phyloP scores from a whole-genome alignment of 2,797 vertebrate species.

The Synaphobranchus kaupii region DNA sequence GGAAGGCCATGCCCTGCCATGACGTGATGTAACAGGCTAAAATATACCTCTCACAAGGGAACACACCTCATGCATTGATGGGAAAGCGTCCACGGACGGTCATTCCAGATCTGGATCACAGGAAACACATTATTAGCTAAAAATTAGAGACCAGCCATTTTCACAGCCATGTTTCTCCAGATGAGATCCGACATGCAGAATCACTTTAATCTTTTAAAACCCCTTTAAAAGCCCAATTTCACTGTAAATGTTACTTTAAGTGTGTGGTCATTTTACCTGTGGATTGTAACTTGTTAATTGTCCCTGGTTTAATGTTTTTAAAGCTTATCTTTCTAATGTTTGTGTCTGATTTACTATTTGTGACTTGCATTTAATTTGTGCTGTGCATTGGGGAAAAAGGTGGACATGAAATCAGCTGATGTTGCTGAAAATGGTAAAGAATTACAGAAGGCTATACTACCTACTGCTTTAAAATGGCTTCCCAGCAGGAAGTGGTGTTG shows the following conservation, averaged over 20 bases:
- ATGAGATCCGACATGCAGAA: background rate
- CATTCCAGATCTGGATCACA: background rate
- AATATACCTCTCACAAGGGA: background rate
- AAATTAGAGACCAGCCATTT: background rate
- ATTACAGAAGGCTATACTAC: background rate
- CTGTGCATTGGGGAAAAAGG: background rate
- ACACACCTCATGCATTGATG: background rate
- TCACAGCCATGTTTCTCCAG: background rate
- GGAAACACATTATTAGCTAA: background rate
- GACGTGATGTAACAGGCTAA: background rate
- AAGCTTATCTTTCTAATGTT: background rate
- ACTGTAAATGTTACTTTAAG: background rate
- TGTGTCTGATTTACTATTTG: background rate
- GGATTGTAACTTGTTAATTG: background rate
- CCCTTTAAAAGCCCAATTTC: background rate
- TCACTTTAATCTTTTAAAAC: background rate
- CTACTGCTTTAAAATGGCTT: background rate
- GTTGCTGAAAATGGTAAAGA: background rate
- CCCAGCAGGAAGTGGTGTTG: too few relatives aligned
- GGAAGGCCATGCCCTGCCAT: background rate
- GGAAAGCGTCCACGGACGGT: background rate
- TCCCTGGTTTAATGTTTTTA: background rate
- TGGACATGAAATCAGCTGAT: background rate
- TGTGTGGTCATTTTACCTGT: background rate
- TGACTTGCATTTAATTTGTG: background rate